phyloP scores from a whole-genome alignment of 2,113 vertebrate species.

The Melierax canorus region DNA sequence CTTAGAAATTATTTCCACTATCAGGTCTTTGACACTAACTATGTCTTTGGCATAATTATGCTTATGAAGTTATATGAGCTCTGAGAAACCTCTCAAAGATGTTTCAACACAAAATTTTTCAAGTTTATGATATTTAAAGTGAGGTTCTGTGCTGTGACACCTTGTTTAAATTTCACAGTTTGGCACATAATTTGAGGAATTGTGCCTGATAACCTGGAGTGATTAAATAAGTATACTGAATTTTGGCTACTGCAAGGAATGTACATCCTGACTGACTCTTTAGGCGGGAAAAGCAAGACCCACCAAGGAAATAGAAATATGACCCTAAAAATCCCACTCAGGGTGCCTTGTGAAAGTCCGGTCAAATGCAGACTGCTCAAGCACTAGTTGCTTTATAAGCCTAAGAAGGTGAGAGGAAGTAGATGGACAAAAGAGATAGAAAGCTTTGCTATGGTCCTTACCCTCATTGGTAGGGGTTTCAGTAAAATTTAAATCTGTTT shows the following conservation, averaged over 20 bases:
- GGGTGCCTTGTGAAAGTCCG: background rate
- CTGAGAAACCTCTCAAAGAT: background rate
- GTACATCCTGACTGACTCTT: background rate
- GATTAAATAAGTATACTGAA: background rate
- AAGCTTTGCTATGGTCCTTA: background rate
- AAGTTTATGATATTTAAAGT: background rate
- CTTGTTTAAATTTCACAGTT: background rate
- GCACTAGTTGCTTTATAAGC: background rate
- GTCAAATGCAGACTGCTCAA: background rate
- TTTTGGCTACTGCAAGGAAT: background rate
- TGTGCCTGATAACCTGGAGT: background rate
- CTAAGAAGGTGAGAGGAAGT: background rate
- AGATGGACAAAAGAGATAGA: background rate
- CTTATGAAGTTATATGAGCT: background rate
- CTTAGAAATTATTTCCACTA: background rate
- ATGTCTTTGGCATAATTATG: background rate
- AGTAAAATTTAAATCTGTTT: background rate
- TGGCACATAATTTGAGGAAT: background rate
- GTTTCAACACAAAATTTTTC: background rate
- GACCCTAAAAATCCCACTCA: background rate
- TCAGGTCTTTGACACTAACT: background rate
- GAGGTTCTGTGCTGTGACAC: background rate
- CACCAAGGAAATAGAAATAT: background rate
- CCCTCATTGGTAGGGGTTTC: background rate
- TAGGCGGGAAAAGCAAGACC: background rate